Evolutionary conservation across 2,888 invertebrate genomes (phyloP).

Genomic region (Synergus laeviventris): DNA sequence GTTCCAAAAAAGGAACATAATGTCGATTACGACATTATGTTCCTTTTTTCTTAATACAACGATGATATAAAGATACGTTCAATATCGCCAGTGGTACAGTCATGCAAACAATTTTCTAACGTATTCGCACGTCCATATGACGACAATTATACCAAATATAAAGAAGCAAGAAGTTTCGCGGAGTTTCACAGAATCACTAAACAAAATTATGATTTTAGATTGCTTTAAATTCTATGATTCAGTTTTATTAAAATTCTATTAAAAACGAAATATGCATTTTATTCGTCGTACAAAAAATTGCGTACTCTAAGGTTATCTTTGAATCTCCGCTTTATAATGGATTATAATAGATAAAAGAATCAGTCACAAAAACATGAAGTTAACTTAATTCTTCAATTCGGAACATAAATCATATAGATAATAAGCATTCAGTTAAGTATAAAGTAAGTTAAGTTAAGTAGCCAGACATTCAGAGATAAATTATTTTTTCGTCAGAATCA

Average conservation of each 20-base stretch:
- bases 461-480: neutral
- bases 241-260: neutral
- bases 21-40: constrained; percentile 57
- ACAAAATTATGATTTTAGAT: neutral
- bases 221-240: neutral
- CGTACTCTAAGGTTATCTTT: neutral
- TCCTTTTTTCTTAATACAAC: constrained; percentile 42
- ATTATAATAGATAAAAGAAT: neutral
- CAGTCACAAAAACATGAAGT: neutral
- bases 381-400: neutral
- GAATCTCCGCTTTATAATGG: neutral
- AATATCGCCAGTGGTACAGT: neutral
- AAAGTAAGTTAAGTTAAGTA: neutral
- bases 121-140: neutral
- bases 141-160: neutral
- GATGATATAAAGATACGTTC: neutral
- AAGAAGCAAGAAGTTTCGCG: neutral
- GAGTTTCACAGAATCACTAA: neutral
- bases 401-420: neutral
- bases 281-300: neutral
- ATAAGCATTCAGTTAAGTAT: no score
- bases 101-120: constrained; percentile 2
- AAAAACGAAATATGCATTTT: neutral
- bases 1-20: no score
- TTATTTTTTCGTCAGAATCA: neutral